Percentiles rank a stretch among this genome's conserved stretches.
Evolutionary conservation across 2,113 vertebrate species (phyloP).

Genomic region (Taxidea taxus): DNA sequence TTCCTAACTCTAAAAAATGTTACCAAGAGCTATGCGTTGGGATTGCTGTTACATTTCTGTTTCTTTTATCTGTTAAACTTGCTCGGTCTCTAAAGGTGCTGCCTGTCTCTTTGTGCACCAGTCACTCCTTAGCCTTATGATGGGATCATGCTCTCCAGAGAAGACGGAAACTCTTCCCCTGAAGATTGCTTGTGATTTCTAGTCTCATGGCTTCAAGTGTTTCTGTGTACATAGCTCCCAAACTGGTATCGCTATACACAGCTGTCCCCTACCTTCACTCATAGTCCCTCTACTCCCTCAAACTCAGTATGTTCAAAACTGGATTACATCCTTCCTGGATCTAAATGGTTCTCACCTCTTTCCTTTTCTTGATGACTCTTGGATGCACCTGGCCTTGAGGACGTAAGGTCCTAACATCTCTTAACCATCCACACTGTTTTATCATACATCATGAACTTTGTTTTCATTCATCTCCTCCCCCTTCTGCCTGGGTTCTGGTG

Average conservation of each 20-base stretch:
- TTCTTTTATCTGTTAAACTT: not conserved
- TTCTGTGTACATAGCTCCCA: not conserved
- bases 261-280: too few relatives aligned
- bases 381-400: too few relatives aligned
- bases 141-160: not conserved
- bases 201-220: not conserved
- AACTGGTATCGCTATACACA: rapidly evolving
- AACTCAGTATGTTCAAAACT: not conserved
- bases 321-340: not conserved
- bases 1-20: not conserved
- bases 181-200: not conserved
- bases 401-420: not conserved
- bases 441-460: not conserved
- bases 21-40: not conserved
- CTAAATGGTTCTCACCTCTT: not conserved
- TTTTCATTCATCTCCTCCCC: not conserved
- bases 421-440: rapidly evolving
- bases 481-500: not conserved
- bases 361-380: not conserved
- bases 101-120: not conserved
- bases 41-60: not conserved
- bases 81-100: not conserved
- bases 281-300: not conserved
- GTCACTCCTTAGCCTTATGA: not conserved
- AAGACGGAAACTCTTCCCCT: not conserved